Conservation (phyloP, 2,888 invertebrate genomes). For the Luperina testacea region DNA sequence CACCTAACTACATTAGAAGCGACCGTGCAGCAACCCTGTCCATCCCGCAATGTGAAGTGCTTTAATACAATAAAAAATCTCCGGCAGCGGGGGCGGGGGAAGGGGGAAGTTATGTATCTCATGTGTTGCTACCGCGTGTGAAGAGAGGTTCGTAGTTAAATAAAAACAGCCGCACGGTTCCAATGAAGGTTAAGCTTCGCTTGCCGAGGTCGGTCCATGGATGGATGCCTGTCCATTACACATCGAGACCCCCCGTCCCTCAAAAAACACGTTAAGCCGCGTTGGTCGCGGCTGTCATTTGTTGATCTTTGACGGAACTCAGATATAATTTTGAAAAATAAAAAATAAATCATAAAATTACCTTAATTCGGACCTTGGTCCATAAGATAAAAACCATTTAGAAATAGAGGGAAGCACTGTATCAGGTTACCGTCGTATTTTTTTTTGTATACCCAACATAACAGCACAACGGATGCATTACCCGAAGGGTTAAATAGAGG, state of each 20-base stretch:
- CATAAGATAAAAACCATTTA: too few relatives aligned
- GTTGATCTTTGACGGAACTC: background rate
- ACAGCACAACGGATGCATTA: background rate
- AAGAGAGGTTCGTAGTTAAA: background rate
- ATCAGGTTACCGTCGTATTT: too few relatives aligned
- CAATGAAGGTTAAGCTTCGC: background rate
- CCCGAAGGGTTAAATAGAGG: background rate
- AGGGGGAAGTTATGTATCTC: slow-evolving; percentile 59
- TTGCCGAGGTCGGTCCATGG: background rate
- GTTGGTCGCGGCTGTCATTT: background rate
- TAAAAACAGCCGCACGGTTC: background rate
- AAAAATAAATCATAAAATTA: background rate
- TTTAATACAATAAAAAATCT: slow-evolving; percentile 52
- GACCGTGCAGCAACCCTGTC: slow-evolving; percentile 15
- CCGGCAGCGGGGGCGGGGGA: slow-evolving; percentile 3
- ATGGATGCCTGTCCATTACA: background rate
- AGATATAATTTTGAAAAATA: background rate
- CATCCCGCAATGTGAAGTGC: slow-evolving; percentile 23
- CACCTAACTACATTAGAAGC: slow-evolving; percentile 32
- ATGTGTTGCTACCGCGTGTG: slow-evolving; percentile 42
- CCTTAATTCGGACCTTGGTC: too few relatives aligned
- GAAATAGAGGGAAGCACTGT: background rate
- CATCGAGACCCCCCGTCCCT: background rate
- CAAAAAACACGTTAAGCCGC: background rate
- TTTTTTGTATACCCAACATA: background rate